Conservation (phyloP, 2,888 invertebrate genomes). For the Augiades crinisus region DNA sequence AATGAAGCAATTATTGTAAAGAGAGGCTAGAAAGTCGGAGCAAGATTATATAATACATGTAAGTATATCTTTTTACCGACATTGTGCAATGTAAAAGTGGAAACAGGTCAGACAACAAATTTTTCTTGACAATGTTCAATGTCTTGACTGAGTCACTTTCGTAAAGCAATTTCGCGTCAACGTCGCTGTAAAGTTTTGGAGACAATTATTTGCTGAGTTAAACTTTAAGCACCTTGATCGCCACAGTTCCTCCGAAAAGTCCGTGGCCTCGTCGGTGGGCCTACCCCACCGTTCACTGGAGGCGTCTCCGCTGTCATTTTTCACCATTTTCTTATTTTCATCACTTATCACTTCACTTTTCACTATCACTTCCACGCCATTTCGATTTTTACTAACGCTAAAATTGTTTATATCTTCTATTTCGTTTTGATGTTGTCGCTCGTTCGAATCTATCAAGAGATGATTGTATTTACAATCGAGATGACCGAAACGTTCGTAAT, state of each 20-base stretch:
- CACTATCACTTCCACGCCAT: constrained; percentile 9
- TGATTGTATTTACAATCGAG: constrained; percentile 22
- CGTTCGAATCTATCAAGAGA: constrained; percentile 20
- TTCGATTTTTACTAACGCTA: constrained; percentile 14
- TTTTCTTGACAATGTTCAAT: constrained; percentile 13
- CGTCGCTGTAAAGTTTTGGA: constrained; percentile 31
- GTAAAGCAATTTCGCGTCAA: constrained; percentile 33
- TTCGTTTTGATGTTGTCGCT: neutral
- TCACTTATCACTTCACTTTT: constrained; percentile 37
- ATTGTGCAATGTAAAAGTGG: constrained; percentile 1
- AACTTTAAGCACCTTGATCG: constrained; percentile 76
- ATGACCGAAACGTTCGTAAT: constrained; percentile 34
- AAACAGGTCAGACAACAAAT: constrained; percentile 16
- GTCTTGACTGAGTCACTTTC: constrained; percentile 37
- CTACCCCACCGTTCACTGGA: constrained; percentile 64
- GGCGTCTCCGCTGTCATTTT: constrained; percentile 75
- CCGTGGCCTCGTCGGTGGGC: constrained; percentile 68
- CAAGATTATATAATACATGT: constrained; percentile 7
- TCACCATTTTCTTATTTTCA: constrained; percentile 58
- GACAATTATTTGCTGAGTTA: constrained; percentile 7
- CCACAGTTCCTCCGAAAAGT: constrained; percentile 81
- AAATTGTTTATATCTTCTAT: neutral
- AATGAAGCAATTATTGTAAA: neutral
- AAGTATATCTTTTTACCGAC: neutral
- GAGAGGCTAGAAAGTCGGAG: constrained; percentile 12